Conservation (phyloP, 2,888 invertebrate species). For the Drosophila acutilabella region DNA sequence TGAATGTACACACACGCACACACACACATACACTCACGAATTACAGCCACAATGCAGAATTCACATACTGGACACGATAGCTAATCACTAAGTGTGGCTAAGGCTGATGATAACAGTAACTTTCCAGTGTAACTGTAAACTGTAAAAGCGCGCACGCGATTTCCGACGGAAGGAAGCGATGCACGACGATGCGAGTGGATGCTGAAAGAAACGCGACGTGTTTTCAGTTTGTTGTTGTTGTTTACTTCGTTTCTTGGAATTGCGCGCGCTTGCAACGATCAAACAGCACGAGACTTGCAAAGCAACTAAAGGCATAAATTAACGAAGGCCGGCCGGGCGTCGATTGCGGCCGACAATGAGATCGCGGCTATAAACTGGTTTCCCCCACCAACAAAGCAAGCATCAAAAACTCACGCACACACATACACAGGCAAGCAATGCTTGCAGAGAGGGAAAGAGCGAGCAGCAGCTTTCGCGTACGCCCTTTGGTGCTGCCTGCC, state of each 20-base stretch:
- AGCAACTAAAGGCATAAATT: conserved; percentile 84
- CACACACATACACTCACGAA: conserved; percentile 6
- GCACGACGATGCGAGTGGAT: conserved; percentile 15
- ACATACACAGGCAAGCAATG: background rate
- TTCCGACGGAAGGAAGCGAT: conserved; percentile 73
- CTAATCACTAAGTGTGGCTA: conserved; percentile 13
- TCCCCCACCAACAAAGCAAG: conserved; percentile 43
- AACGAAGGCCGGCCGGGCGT: conserved; percentile 75
- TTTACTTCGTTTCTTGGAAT: conserved; percentile 62
- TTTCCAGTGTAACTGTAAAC: conserved; percentile 1
- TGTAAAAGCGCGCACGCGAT: conserved; percentile 33
- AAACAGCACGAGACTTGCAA: conserved; percentile 83
- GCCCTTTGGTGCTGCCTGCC: conserved; percentile 56
- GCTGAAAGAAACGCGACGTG: conserved; percentile 29
- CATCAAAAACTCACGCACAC: conserved; percentile 25
- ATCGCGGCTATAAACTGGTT: conserved; percentile 79
- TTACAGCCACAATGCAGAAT: conserved; percentile 22
- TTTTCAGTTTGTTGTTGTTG: background rate
- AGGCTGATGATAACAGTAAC: conserved; percentile 31
- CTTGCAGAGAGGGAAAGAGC: conserved; percentile 22
- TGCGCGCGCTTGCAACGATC: conserved; percentile 77
- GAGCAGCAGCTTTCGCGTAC: conserved; percentile 64
- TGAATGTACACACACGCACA: conserved; percentile 28
- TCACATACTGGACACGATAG: conserved; percentile 41
- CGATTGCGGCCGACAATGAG: conserved; percentile 68